A percentile compares a stretch with the other conserved stretches of the same genome.
These are phyloP conservation scores for Penaeus japonicus DNA, from an alignment of 1,140 invertebrate species.

Conservation along the genomic window DNA sequence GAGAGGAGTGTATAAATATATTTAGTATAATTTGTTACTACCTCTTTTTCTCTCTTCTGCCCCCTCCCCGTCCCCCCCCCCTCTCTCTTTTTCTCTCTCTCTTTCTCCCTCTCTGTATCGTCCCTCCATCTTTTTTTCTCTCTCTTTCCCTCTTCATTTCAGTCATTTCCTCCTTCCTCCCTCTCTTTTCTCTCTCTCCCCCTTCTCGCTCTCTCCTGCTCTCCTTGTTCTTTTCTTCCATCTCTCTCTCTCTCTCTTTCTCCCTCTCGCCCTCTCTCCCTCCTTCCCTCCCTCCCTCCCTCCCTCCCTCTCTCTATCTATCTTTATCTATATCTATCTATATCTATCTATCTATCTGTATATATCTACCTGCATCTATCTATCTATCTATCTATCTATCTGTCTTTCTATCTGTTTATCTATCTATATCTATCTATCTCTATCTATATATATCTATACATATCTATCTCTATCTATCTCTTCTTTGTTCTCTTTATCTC, in stretches of 20 bases:
- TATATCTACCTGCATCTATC: not conserved
- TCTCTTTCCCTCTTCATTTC: not conserved
- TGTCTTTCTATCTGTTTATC: not conserved
- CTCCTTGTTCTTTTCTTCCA: not conserved
- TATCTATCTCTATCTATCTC: not conserved
- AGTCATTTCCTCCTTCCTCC: constrained; percentile 8
- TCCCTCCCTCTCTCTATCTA: not conserved
- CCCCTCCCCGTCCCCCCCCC: not conserved
- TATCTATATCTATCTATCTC: not conserved
- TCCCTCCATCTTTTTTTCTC: not conserved
- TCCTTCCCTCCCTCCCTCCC: not conserved
- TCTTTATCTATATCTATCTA: not conserved
- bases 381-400: not conserved
- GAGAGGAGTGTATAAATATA: not conserved
- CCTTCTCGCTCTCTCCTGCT: not conserved
- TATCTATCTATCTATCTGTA: not conserved
- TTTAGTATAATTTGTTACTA: not conserved
- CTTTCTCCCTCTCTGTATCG: not conserved
- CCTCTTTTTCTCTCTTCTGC: not conserved
- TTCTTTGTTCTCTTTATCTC: not conserved
- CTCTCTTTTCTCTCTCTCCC: not conserved
- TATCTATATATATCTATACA: not conserved
- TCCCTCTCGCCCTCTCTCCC: not conserved
- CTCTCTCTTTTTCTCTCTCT: not conserved
- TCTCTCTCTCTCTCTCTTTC: not conserved